Percentiles rank a stretch among this genome's conserved stretches.
These are phyloP conservation scores for Noctuana brunneofusca DNA, from an alignment of 2,888 invertebrate genomes.

Conservation along the genomic window DNA sequence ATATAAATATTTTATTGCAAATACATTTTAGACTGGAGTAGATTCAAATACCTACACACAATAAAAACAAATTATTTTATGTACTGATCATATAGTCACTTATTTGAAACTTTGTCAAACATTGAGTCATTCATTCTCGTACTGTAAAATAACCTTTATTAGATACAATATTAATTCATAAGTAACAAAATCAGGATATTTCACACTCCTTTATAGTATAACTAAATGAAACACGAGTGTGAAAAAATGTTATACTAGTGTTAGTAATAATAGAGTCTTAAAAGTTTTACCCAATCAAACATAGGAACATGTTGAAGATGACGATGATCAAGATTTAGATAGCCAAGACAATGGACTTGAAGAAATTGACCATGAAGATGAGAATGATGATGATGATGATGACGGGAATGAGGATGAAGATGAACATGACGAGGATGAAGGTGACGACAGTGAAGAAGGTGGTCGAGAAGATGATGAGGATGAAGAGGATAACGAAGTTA, in stretches of 20 bases:
- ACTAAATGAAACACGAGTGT: no score
- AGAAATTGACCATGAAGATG: constrained; percentile 47
- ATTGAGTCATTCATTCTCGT: neutral
- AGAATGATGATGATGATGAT: constrained; percentile 45
- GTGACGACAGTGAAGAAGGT: constrained; percentile 49
- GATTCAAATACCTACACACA: neutral
- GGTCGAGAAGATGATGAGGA: constrained; percentile 44
- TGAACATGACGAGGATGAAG: constrained; percentile 48
- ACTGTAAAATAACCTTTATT: no score
- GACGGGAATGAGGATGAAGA: constrained; percentile 48
- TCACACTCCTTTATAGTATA: no score
- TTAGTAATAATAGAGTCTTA: neutral
- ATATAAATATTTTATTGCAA: neutral
- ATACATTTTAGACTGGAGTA: neutral
- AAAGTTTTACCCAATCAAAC: neutral
- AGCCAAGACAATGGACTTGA: constrained; percentile 46
- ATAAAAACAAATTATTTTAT: neutral
- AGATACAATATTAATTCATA: no score
- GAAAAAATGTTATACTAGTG: no score
- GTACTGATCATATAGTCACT: neutral
- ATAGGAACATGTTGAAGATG: constrained; percentile 43
- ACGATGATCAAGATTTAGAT: constrained; percentile 43
- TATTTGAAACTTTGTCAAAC: neutral
- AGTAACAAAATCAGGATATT: no score
- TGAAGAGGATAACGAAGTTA: constrained; percentile 47